phyloP scores from a whole-genome alignment of 2,797 vertebrate genomes.

The Garrulus glandarius region DNA sequence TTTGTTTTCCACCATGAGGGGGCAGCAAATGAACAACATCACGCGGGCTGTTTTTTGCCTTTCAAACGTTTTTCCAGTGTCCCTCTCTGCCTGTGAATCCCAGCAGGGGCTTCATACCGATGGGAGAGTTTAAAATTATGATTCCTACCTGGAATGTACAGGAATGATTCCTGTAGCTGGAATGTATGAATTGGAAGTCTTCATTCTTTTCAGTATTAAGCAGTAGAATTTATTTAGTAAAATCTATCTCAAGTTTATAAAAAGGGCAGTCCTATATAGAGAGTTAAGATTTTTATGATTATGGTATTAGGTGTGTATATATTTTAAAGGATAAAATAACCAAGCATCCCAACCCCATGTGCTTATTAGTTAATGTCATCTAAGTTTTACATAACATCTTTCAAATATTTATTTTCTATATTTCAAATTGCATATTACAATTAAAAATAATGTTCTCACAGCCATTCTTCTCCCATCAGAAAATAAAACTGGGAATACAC shows the following conservation, averaged over 20 bases:
- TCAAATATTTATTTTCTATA: neutral
- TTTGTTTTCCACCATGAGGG: neutral
- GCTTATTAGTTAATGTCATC: neutral
- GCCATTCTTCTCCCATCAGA: neutral
- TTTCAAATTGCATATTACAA: neutral
- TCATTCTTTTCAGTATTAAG: neutral
- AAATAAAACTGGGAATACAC: neutral
- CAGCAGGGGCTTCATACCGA: neutral
- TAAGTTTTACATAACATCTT: neutral
- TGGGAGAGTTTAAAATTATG: neutral
- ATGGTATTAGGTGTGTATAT: neutral
- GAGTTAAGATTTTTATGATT: neutral
- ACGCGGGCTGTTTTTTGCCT: neutral
- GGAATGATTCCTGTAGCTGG: neutral
- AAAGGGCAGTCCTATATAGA: neutral
- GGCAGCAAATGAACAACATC: slow-evolving; percentile 24
- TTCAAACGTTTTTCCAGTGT: neutral
- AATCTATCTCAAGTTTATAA: neutral
- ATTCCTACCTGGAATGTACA: neutral
- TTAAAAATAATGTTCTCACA: neutral
- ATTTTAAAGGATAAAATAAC: neutral
- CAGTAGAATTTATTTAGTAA: neutral
- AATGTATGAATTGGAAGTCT: neutral
- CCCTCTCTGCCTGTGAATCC: neutral
- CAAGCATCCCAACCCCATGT: accelerated